Conservation (phyloP, 2,113 vertebrate genomes). For the Petrocephalus zakoni region DNA sequence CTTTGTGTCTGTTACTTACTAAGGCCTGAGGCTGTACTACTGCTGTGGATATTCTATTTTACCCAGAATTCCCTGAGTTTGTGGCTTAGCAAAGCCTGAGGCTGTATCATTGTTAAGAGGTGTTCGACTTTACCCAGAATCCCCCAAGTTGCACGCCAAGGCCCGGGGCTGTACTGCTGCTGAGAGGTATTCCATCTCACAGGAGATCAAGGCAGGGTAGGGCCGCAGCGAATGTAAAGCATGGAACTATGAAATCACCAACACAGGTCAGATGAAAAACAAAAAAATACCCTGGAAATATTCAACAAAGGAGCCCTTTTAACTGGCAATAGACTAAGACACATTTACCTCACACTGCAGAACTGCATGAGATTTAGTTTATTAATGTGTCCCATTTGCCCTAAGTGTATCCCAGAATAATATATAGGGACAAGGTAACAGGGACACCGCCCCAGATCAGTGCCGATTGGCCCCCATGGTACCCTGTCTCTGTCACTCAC, state of each 20-base stretch:
- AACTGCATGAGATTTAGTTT: background rate
- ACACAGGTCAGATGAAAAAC: slow-evolving; percentile 4
- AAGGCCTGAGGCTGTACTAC: slow-evolving; percentile 1
- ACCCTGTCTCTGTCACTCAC: background rate
- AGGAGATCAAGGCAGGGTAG: slow-evolving; percentile 7
- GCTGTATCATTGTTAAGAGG: slow-evolving; percentile 16
- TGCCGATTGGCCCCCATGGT: background rate
- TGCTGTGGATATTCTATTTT: slow-evolving; percentile 11
- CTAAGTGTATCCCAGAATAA: background rate
- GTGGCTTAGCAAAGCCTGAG: slow-evolving; percentile 9
- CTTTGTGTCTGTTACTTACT: background rate
- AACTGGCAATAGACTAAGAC: background rate
- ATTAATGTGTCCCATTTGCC: background rate
- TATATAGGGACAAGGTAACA: background rate
- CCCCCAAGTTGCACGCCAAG: slow-evolving; percentile 1
- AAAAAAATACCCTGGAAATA: background rate
- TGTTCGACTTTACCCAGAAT: slow-evolving; percentile 12
- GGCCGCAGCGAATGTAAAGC: slow-evolving; percentile 8
- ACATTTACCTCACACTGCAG: background rate
- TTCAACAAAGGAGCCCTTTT: background rate
- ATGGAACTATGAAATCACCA: background rate
- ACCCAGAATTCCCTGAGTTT: slow-evolving; percentile 10
- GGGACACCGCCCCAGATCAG: background rate
- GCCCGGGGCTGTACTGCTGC: slow-evolving; percentile 2
- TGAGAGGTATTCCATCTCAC: slow-evolving; percentile 10